A percentile compares a stretch with the other conserved stretches of the same genome.
phyloP scores from a whole-genome alignment of 2,113 vertebrate species.

The Petrocephalus microphthalmus region DNA sequence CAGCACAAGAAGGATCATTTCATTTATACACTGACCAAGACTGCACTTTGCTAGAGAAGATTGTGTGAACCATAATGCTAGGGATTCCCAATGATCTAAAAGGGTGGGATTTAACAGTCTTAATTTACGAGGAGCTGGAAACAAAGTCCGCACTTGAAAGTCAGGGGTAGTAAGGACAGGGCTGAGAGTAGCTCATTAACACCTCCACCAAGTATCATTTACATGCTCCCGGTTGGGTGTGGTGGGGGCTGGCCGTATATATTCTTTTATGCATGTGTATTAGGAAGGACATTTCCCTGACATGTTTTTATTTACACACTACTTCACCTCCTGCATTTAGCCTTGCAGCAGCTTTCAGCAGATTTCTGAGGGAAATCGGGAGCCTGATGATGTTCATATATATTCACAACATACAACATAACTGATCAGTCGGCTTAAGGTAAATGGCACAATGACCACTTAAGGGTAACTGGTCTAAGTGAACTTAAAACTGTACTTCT shows the following conservation, averaged over 20 bases:
- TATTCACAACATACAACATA: not conserved
- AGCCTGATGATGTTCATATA: not conserved
- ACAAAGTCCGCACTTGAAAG: conserved; percentile 53
- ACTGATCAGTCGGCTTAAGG: not conserved
- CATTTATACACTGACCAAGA: not conserved
- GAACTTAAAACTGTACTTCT: not conserved
- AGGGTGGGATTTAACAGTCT: conserved; percentile 12
- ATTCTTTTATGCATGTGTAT: conserved; percentile 56
- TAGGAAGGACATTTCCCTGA: conserved; percentile 54
- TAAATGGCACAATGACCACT: not conserved
- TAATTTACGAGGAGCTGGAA: conserved; percentile 57
- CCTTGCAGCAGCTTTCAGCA: not conserved
- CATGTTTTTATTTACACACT: conserved; percentile 30
- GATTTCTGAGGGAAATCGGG: not conserved
- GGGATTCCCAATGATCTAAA: not conserved
- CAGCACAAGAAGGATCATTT: not conserved
- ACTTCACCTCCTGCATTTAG: not conserved
- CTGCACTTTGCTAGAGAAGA: not conserved
- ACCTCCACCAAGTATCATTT: conserved; percentile 49
- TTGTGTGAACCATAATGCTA: not conserved
- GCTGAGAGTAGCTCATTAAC: conserved; percentile 57
- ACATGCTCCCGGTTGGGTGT: conserved; percentile 36
- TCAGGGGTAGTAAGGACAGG: conserved; percentile 44
- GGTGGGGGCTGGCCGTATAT: conserved; percentile 53
- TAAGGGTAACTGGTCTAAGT: not conserved